Evolutionary conservation across 2,888 invertebrate genomes (phyloP).

Genomic region (Dicyrtoma fusca): DNA sequence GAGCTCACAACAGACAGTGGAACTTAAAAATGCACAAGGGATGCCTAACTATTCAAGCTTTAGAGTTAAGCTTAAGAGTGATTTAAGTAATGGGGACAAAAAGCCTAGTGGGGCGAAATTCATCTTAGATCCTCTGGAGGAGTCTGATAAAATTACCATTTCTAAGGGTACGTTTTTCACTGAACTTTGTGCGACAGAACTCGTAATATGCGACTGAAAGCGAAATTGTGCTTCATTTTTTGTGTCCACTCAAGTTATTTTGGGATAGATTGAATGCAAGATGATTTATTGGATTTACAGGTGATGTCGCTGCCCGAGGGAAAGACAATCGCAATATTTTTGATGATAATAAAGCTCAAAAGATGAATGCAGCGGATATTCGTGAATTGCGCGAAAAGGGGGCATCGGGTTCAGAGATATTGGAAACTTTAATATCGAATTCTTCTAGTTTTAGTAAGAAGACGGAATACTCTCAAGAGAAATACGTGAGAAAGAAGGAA

Average conservation of each 20-base stretch:
- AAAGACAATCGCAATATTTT: slow-evolving; percentile 81
- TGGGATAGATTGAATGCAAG: too few species aligned
- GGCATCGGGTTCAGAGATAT: slow-evolving; percentile 77
- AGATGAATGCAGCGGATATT: slow-evolving; percentile 80
- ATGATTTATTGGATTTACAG: slow-evolving; percentile 16
- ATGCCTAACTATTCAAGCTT: slow-evolving; percentile 46
- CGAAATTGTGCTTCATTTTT: background rate
- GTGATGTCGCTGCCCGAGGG: slow-evolving; percentile 62
- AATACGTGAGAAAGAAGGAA: slow-evolving; percentile 93
- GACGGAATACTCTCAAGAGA: slow-evolving; percentile 85
- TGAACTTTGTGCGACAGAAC: too few species aligned
- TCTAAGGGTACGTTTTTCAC: background rate
- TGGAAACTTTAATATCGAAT: slow-evolving; percentile 84
- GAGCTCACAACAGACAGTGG: slow-evolving; percentile 45
- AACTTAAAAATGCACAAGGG: slow-evolving; percentile 45
- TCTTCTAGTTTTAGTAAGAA: slow-evolving; percentile 87
- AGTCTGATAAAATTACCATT: slow-evolving; percentile 1
- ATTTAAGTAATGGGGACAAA: background rate
- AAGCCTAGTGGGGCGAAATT: slow-evolving; percentile 25
- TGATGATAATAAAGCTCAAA: slow-evolving; percentile 80
- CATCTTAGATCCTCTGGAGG: slow-evolving; percentile 14
- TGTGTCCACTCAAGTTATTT: too few species aligned
- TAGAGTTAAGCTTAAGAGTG: slow-evolving; percentile 33
- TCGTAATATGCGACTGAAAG: too few species aligned
- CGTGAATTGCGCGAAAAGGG: slow-evolving; percentile 75